Conservation (phyloP, 2,797 vertebrate species). For the Mustela erminea region DNA sequence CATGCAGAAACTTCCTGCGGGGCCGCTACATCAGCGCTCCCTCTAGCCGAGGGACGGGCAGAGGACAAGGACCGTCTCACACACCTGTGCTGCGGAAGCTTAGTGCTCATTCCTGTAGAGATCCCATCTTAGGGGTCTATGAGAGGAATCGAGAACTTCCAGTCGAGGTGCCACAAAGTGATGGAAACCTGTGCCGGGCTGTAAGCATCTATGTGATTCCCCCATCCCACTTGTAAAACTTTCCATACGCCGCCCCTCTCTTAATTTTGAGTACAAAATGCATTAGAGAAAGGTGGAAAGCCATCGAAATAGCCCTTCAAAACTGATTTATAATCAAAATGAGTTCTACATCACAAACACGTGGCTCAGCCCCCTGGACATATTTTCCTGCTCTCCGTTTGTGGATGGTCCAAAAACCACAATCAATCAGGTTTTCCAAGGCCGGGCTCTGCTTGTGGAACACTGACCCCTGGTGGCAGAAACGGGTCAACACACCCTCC, state of each 20-base stretch:
- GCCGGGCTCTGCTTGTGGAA: constrained; percentile 56
- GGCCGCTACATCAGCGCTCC: too few relatives aligned
- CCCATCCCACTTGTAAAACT: not conserved
- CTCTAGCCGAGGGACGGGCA: too few relatives aligned
- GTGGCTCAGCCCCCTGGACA: constrained; percentile 54
- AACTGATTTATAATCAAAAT: constrained; percentile 76
- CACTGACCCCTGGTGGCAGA: constrained; percentile 84
- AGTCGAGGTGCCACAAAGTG: too few relatives aligned
- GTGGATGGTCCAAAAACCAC: constrained; percentile 65
- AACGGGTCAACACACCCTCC: not conserved
- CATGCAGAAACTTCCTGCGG: too few relatives aligned
- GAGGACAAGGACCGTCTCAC: too few relatives aligned
- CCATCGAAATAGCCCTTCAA: constrained; percentile 12
- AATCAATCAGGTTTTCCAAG: constrained; percentile 51
- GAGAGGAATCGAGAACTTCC: too few relatives aligned
- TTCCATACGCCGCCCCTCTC: not conserved
- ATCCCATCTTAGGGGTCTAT: too few relatives aligned
- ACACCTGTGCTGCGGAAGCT: too few relatives aligned
- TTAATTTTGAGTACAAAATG: not conserved
- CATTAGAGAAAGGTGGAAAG: constrained; percentile 54
- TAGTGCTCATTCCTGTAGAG: too few relatives aligned
- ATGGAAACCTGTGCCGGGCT: fast-evolving
- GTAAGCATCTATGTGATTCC: fast-evolving
- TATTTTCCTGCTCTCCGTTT: constrained; percentile 62
- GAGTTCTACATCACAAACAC: constrained; percentile 66